Percentiles rank a stretch among this genome's conserved stretches.
phyloP scores from a whole-genome alignment of 2,888 invertebrate species.

The Drosophila crucigera region DNA sequence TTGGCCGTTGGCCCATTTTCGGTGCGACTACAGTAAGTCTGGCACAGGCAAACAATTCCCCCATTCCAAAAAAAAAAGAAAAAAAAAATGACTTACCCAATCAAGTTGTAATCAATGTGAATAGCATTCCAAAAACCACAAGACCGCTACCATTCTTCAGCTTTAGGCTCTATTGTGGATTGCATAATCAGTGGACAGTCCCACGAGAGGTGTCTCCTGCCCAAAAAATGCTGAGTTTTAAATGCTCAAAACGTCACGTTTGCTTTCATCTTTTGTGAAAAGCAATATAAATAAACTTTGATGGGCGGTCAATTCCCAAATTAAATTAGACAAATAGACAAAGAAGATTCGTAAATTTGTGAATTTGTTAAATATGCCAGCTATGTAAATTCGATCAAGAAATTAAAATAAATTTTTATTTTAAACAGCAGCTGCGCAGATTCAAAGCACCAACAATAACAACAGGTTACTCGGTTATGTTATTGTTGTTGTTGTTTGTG shows the following conservation, averaged over 20 bases:
- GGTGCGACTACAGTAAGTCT: slow-evolving; percentile 23
- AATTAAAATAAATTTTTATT: slow-evolving; percentile 66
- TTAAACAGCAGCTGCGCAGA: slow-evolving; percentile 53
- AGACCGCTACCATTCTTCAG: slow-evolving; percentile 38
- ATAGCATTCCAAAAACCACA: slow-evolving; percentile 45
- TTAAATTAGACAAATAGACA: slow-evolving; percentile 76
- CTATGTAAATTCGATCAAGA: slow-evolving; percentile 71
- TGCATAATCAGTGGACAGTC: slow-evolving; percentile 40
- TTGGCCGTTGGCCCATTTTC: slow-evolving; percentile 32
- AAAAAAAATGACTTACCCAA: slow-evolving; percentile 17
- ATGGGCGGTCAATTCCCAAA: slow-evolving; percentile 54
- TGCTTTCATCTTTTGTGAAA: slow-evolving; percentile 75
- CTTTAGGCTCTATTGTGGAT: slow-evolving; percentile 23
- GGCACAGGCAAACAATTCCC: slow-evolving; percentile 19
- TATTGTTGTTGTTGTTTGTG: slow-evolving; percentile 35
- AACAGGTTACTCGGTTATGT: slow-evolving; percentile 49
- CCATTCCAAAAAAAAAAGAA: neutral
- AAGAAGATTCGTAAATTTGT: slow-evolving; percentile 44
- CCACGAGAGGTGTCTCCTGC: slow-evolving; percentile 40
- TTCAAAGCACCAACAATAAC: slow-evolving; percentile 33
- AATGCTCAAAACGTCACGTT: slow-evolving; percentile 69
- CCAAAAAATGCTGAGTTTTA: neutral
- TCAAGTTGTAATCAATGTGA: slow-evolving; percentile 46
- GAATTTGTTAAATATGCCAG: slow-evolving; percentile 57
- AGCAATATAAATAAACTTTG: slow-evolving; percentile 49